Percentiles rank a stretch among this genome's conserved stretches.
phyloP scores from a whole-genome alignment of 2,113 vertebrate genomes.

The Chiloscyllium plagiosum region DNA sequence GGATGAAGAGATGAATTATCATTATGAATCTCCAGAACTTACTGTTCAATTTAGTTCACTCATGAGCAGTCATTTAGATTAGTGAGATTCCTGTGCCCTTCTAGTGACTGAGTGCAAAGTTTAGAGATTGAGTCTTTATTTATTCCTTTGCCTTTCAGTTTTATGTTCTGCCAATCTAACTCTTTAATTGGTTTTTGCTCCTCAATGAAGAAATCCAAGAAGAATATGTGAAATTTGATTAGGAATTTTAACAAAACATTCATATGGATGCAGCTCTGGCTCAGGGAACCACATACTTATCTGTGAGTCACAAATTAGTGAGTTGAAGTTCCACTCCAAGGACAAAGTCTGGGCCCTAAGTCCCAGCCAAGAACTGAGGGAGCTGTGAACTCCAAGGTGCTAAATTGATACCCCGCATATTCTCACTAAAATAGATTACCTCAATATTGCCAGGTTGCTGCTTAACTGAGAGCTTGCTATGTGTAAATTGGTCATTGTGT shows the following conservation, averaged over 20 bases:
- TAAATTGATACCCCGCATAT: no score
- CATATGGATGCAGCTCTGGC: neutral
- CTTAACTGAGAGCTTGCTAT: no score
- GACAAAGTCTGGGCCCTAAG: no score
- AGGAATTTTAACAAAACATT: neutral
- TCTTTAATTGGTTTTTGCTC: neutral
- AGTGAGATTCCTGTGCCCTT: neutral
- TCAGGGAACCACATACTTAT: neutral
- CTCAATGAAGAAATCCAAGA: neutral
- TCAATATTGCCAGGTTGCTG: no score
- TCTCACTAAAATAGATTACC: no score
- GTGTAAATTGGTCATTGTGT: no score
- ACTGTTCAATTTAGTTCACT: neutral
- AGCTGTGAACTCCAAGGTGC: no score
- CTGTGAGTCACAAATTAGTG: neutral
- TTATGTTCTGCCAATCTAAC: neutral
- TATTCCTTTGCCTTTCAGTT: neutral
- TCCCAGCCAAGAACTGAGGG: no score
- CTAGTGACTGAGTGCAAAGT: neutral
- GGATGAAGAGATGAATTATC: neutral
- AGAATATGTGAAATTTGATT: neutral
- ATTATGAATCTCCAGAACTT: neutral
- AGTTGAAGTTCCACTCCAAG: no score
- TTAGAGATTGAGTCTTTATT: neutral
- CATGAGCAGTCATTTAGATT: neutral